phyloP scores from a whole-genome alignment of 2,888 invertebrate species.

The Mythimna loreyi region DNA sequence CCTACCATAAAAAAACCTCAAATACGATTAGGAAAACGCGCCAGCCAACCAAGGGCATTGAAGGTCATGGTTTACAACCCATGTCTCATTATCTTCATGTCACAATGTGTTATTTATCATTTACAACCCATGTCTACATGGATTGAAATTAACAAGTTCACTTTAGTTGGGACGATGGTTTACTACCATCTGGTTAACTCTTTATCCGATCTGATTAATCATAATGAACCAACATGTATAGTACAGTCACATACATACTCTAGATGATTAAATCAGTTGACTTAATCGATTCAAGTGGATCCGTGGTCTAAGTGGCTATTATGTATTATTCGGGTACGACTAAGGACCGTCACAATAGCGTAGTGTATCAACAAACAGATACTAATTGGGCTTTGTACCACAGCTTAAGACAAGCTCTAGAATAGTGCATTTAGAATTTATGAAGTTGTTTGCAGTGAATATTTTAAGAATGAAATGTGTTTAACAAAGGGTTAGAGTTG shows the following conservation, averaged over 20 bases:
- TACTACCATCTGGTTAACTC: too few species aligned
- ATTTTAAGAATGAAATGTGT: neutral
- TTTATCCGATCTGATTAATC: too few species aligned
- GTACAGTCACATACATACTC: neutral
- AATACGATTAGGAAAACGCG: too few species aligned
- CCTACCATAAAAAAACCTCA: too few species aligned
- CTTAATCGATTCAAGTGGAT: constrained; percentile 43
- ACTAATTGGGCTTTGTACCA: constrained; percentile 63
- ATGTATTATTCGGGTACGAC: constrained; percentile 42
- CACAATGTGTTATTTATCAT: too few species aligned
- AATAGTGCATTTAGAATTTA: constrained; percentile 44
- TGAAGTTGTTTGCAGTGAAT: constrained; percentile 2
- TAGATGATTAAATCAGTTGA: constrained; percentile 45
- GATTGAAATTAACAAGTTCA: too few species aligned
- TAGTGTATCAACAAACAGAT: constrained; percentile 61
- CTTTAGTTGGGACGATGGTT: too few species aligned
- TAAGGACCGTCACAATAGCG: constrained; percentile 51
- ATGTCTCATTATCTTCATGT: too few species aligned
- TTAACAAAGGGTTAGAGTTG: neutral
- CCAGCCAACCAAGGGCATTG: too few species aligned
- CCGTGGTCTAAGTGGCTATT: constrained; percentile 39
- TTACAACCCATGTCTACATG: too few species aligned
- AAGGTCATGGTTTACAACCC: too few species aligned
- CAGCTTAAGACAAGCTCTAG: constrained; percentile 59
- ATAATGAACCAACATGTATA: neutral